Evolutionary conservation across 1,140 invertebrate genomes (phyloP).

Genomic region (Acromyrmex charruanus): DNA sequence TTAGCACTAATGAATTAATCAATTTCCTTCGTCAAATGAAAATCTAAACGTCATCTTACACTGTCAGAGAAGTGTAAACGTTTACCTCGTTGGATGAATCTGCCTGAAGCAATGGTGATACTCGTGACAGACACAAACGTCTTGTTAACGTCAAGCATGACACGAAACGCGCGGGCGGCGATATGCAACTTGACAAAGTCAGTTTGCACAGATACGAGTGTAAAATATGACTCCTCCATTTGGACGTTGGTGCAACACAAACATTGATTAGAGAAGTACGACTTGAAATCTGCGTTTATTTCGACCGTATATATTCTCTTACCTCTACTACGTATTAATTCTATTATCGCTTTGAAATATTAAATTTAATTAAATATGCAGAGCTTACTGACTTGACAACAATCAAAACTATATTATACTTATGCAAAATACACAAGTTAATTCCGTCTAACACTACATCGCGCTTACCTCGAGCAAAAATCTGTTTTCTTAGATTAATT

Average conservation of each 20-base stretch:
- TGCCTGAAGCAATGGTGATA: slow-evolving; percentile 53
- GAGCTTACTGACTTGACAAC: not conserved
- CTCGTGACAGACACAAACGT: slow-evolving; percentile 56
- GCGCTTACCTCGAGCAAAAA: not conserved
- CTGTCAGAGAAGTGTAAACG: slow-evolving; percentile 46
- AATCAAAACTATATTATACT: not conserved
- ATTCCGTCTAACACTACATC: not conserved
- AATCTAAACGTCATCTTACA: slow-evolving; percentile 10
- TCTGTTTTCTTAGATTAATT: slow-evolving; percentile 26
- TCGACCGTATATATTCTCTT: not conserved
- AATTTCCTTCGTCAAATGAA: slow-evolving; percentile 6
- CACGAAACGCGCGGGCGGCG: not conserved
- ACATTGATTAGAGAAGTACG: slow-evolving; percentile 28
- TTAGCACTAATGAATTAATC: slow-evolving; percentile 29
- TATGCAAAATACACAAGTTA: not conserved
- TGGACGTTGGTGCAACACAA: slow-evolving; percentile 16
- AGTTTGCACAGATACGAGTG: slow-evolving; percentile 46
- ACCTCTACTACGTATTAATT: not conserved
- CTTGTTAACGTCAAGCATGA: slow-evolving; percentile 57
- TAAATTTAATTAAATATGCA: slow-evolving; percentile 37
- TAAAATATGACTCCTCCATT: slow-evolving; percentile 47
- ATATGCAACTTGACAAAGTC: slow-evolving; percentile 58
- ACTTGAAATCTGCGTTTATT: slow-evolving; percentile 14
- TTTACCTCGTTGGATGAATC: slow-evolving; percentile 13
- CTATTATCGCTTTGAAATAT: slow-evolving; percentile 16